Percentiles rank a stretch among this genome's conserved stretches.
Evolutionary conservation across 1,140 invertebrate species (phyloP).

Genomic region (Ooceraea biroi): DNA sequence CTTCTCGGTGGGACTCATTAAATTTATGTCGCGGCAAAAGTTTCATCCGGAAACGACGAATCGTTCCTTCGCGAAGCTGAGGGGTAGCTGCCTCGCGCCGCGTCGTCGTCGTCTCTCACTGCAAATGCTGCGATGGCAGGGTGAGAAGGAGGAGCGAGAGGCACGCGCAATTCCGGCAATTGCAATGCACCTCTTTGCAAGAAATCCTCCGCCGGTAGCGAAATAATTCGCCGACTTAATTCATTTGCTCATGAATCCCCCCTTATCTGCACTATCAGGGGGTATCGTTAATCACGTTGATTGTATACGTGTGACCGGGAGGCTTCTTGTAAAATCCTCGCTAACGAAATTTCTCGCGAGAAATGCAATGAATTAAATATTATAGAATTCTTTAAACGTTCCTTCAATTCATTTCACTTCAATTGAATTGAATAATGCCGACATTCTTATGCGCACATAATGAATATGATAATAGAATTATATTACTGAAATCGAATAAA

Average conservation of each 20-base stretch:
- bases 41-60: constrained; percentile 49
- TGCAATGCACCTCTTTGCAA: neutral
- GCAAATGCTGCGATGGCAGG: constrained; percentile 5
- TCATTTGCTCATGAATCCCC: constrained; percentile 41
- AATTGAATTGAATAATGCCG: neutral
- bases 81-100: constrained; percentile 3
- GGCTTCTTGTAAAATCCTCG: constrained; percentile 1
- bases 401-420: too few species aligned
- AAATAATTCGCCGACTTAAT: constrained; percentile 49
- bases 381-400: constrained; percentile 9
- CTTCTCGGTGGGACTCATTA: constrained; percentile 74
- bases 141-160: neutral
- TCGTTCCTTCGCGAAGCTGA: neutral
- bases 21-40: constrained; percentile 68
- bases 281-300: constrained; percentile 47
- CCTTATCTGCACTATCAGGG: constrained; percentile 40
- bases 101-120: constrained; percentile 8
- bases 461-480: neutral
- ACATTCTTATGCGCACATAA: neutral
- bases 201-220: neutral
- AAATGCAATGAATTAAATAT: constrained; percentile 9
- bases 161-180: constrained; percentile 15
- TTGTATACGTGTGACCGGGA: constrained; percentile 35
- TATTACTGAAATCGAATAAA: neutral
- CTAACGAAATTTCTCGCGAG: neutral